Evolutionary conservation across 2,888 invertebrate genomes (phyloP).

Genomic region (Lepidochrysops patricia): DNA sequence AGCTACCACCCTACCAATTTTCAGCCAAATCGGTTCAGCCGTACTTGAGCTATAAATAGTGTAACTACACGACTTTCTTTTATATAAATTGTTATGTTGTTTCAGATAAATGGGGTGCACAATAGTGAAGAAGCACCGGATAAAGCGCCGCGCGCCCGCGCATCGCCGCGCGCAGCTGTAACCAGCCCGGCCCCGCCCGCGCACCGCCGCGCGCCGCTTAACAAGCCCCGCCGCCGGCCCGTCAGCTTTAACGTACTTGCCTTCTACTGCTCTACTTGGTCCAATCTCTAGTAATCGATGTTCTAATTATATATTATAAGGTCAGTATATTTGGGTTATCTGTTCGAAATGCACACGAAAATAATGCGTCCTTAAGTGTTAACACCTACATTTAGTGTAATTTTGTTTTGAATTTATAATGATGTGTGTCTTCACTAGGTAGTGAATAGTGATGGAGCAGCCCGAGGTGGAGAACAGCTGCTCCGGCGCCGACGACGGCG

Average conservation of each 20-base stretch:
- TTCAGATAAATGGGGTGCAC: constrained; percentile 31
- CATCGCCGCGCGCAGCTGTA: not conserved
- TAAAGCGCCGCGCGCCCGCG: constrained; percentile 19
- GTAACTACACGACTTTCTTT: too few species aligned
- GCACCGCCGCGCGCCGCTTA: not conserved
- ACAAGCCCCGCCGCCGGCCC: not conserved
- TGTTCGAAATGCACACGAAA: not conserved
- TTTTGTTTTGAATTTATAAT: too few species aligned
- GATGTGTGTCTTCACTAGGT: constrained; percentile 29
- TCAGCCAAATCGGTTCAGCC: too few species aligned
- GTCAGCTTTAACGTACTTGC: constrained; percentile 47
- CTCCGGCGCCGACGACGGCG: constrained; percentile 42
- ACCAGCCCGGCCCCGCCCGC: not conserved
- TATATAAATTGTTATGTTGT: constrained; percentile 18
- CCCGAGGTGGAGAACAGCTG: constrained; percentile 41
- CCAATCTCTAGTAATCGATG: constrained; percentile 41
- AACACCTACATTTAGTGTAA: too few species aligned
- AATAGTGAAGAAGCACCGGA: constrained; percentile 29
- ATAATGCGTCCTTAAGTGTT: too few species aligned
- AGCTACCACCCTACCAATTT: too few species aligned
- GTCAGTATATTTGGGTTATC: constrained; percentile 17
- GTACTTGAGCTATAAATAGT: too few species aligned
- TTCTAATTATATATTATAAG: constrained; percentile 29
- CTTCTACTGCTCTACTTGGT: constrained; percentile 59
- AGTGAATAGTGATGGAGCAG: constrained; percentile 50